Conservation (phyloP, 2,888 invertebrate species). For the Agrilus cyanescens region DNA sequence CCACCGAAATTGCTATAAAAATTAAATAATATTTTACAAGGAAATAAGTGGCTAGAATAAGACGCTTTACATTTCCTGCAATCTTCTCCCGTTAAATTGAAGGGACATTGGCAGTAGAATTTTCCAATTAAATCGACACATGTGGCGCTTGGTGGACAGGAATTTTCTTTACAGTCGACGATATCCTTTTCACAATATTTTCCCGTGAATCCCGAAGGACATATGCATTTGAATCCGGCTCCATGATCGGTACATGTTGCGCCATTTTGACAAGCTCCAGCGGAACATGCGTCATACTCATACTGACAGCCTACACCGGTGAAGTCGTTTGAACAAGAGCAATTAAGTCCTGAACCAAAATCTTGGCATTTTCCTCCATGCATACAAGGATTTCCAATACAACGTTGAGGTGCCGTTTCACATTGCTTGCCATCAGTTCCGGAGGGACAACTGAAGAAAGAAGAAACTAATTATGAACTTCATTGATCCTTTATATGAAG, state of each 20-base stretch:
- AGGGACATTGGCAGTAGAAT: constrained; percentile 94
- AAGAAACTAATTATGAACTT: constrained; percentile 5
- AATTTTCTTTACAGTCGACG: constrained; percentile 82
- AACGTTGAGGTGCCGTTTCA: constrained; percentile 90
- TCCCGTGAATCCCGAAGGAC: constrained; percentile 64
- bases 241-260: constrained; percentile 84
- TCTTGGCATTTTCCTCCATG: constrained; percentile 93
- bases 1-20: constrained; percentile 80
- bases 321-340: constrained; percentile 78
- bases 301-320: constrained; percentile 80
- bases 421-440: constrained; percentile 96
- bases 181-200: constrained; percentile 87
- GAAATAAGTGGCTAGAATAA: background rate
- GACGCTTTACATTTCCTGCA: constrained; percentile 82
- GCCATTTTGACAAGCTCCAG: constrained; percentile 83
- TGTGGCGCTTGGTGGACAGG: constrained; percentile 86
- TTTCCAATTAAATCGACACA: constrained; percentile 84
- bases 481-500: constrained; percentile 8
- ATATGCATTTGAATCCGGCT: constrained; percentile 72
- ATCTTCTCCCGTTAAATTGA: constrained; percentile 91
- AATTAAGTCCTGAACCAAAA: constrained; percentile 89
- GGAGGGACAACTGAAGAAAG: constrained; percentile 63
- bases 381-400: constrained; percentile 90
- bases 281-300: constrained; percentile 85
- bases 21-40: constrained; percentile 2